Evolutionary conservation across 2,888 invertebrate species (phyloP), one percentile per base, ranked within the genome.

Genomic region (Caenorhabditis becei): DNA sequence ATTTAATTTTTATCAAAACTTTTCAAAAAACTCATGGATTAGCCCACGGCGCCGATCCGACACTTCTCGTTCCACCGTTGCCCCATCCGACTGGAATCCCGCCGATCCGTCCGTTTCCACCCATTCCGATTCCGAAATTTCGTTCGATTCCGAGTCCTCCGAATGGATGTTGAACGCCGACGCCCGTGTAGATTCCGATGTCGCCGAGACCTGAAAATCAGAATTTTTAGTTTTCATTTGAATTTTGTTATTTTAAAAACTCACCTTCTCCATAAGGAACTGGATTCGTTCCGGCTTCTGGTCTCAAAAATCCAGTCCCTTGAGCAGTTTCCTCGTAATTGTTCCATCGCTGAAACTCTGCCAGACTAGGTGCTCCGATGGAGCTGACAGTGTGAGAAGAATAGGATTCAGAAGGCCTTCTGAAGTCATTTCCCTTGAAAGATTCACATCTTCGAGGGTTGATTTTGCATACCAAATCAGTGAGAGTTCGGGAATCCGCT

Each of bases 21-120:
- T 1, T 44, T 41, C 41, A 53, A 53, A 26, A n/a, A 26, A 16
- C 1, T 74, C 16, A 80, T 11, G 74, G 80, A 69, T 69, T 62
- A 10, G 67, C 63, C 77, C 77, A 81, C n/a, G 81, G 81, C 3
- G 81, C 81, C 0, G 81, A 77, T 5, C 81, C 81, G 28, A 72
- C 28, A 51, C 49, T 65, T 4, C 77, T 20, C 16, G 51, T 53
- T 41, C 51, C 72, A 8, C 87, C 87, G 23, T 87, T 86, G 10
- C 87, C 87, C 83, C 85, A 87, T 14, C 87, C 87, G 14, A 86
- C 77, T 1, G 86, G 79, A n/a, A 70, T 56, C 0, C 87, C 87
- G 16, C 87, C 87, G 44, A 84, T 87, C n/a, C 87, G 58, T 14
- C 87, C 87, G 8, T 71, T 69, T 18, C 83, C 83, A 20, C 87